Evolutionary conservation across 1,140 invertebrate genomes (phyloP), one percentile per base, ranked within the genome.

Genomic region (Planococcus citri): DNA sequence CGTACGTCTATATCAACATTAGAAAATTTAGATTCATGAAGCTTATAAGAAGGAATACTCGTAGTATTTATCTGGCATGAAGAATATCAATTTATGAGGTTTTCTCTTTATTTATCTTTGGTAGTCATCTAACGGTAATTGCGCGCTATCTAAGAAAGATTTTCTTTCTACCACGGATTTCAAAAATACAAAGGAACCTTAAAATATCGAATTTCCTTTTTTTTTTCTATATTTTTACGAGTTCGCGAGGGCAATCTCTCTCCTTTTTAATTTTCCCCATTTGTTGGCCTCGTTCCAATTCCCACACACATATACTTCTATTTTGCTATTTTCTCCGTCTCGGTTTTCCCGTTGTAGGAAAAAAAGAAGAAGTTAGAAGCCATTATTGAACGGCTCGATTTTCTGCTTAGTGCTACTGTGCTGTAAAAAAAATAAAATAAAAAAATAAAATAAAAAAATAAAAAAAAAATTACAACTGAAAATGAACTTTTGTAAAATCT

Each of bases 231-330:
- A 64, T 24, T 64, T 64, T 24, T 64, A 27, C 60, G 21, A 24
- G 21, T 25, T 9, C 60, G 60, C 17, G 60, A 64, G 60, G 25
- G 60, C 60, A 64, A 17, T 24, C 17, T 4, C 60, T 64, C 60
- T 64, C 60, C 25, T 64, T 64, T 64, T 64, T 64, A 64, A 64
- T 64, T 64, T 64, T 64, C 60, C 60, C 25, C 21, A 25, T 64
- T 64, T 64, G 60, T 64, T 64, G 60, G 25, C 25, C 60, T 64
- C 60, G 60, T 64, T 64, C 60, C 60, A 64, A 64, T 64, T 64
- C 60, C 60, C 60, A 64, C 60, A 64, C 60, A 64, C 60, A 64
- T 64, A 64, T 64, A 24, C 60, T 64, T 64, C 60, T 24, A 24
- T 27, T 27, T 27, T 27, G 60, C 21, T 64, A 64, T 64, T 64